Evolutionary conservation across 1,140 invertebrate species (phyloP).

Genomic region (Neodiprion fabricii): DNA sequence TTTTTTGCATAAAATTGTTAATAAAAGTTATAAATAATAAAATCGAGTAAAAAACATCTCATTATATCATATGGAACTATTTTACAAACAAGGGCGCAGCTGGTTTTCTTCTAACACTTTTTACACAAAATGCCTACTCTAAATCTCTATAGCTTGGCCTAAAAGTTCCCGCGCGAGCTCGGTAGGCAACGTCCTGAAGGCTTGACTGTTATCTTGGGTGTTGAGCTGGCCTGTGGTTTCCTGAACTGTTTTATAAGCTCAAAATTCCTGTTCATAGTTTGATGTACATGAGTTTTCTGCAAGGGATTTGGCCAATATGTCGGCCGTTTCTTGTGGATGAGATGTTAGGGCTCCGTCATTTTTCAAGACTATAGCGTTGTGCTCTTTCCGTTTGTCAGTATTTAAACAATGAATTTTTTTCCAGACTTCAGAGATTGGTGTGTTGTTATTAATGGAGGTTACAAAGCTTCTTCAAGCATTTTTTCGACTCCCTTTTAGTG

Average conservation of each 20-base stretch:
- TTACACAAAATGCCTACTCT: no score
- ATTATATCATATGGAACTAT: no score
- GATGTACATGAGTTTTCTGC: conserved; percentile 26
- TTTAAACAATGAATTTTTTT: no score
- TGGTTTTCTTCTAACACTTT: no score
- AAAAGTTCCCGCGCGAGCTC: no score
- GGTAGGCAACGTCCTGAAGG: no score
- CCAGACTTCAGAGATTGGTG: conserved; percentile 23
- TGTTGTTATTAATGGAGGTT: conserved; percentile 21
- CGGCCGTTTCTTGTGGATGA: conserved; percentile 29
- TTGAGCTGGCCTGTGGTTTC: conserved; percentile 23
- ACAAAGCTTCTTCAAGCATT: conserved; percentile 24
- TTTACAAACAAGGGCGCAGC: no score
- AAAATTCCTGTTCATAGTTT: conserved; percentile 36
- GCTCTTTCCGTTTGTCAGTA: conserved; percentile 23
- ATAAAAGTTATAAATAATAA: no score
- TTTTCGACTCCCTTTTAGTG: conserved; percentile 25
- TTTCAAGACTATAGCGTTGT: conserved; percentile 16
- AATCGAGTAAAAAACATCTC: no score
- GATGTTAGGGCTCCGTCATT: not conserved
- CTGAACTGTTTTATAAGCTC: conserved; percentile 29
- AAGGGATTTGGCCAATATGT: conserved; percentile 29
- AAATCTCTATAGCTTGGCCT: no score
- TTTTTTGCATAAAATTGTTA: no score
- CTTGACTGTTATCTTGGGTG: no score